Evolutionary conservation across 1,140 invertebrate species (phyloP), one percentile per base, ranked within the genome.

Genomic region (Holcopasites calliopsidis): DNA sequence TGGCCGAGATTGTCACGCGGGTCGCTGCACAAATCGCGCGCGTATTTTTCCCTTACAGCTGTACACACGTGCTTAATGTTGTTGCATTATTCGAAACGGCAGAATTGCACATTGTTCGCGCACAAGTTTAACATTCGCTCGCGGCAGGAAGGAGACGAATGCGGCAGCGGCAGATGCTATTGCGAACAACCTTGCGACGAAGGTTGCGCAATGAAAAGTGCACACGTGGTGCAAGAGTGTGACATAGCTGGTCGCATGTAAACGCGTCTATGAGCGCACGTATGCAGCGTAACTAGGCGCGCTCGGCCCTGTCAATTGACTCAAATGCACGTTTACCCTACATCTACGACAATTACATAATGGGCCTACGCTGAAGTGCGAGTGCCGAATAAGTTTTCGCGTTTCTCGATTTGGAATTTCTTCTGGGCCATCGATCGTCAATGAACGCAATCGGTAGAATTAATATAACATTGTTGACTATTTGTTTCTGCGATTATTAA

Each of bases 251-350:
- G 72, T 31, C 49, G 28, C 73, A 82, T 75, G 77, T 79, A 74
- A 68, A 68, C 61, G 38, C 57, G 71, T 54, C 26, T 65, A 78
- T 60, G 74, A 61, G 54, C 71, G 55, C 61, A 58, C 47, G 38
- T 50, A 33, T 35, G 64, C 70, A 61, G 57, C 73, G 83, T 76
- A 82, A 85, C 82, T 78, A 78, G 77, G 55, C 69, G 69, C 66
- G 82, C 79, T 86, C 77, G 74, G 78, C 57, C 55, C 76, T 72
- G 84, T 77, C 89, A 91, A 91, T 91, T 91, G 89, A 87, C 85
- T 90, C 86, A 88, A 91, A 91, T 91, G 86, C 87, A 90, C 88
- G 88, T 88, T 91, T 91, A 91, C 86, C 88, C 88, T 89, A 91
- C 86, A 89, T 90, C 85, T 82, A 82, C 83, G 80, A 77, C 86